These are phyloP conservation scores for Bombus sylvicola DNA, from an alignment of 1,140 invertebrate species.

Conservation along the genomic window DNA sequence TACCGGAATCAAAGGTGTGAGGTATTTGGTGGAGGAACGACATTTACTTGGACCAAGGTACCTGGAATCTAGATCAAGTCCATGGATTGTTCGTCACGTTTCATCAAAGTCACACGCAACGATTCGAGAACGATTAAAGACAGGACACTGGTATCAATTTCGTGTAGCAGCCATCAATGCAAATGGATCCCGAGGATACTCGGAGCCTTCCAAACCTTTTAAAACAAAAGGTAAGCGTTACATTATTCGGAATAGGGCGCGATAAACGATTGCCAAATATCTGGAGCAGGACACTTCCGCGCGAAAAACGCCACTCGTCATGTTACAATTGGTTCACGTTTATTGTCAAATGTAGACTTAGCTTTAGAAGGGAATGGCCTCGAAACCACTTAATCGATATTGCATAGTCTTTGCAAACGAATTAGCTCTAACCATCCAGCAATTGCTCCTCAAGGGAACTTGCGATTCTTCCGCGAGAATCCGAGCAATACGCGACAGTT, in stretches of 20 bases:
- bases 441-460: no score
- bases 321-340: no score
- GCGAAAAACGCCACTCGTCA: no score
- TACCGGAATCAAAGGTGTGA: slow-evolving; percentile 54
- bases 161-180: slow-evolving; percentile 88
- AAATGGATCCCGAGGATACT: slow-evolving; percentile 88
- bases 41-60: slow-evolving; percentile 84
- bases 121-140: slow-evolving; percentile 84
- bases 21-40: slow-evolving; percentile 84
- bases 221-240: slow-evolving; percentile 81
- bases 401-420: no score
- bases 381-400: no score
- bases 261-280: no score
- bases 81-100: slow-evolving; percentile 82
- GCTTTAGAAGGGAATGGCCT: no score
- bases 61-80: slow-evolving; percentile 80
- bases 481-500: no score
- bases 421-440: no score
- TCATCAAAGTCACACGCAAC: slow-evolving; percentile 82
- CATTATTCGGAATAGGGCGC: not conserved
- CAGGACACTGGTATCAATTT: slow-evolving; percentile 90
- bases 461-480: no score
- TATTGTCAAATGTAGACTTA: no score
- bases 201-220: slow-evolving; percentile 85
- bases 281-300: no score